Percentiles rank a stretch among this genome's conserved stretches.
Evolutionary conservation across 2,797 vertebrate species (phyloP).

Genomic region (Thunnus albacares): DNA sequence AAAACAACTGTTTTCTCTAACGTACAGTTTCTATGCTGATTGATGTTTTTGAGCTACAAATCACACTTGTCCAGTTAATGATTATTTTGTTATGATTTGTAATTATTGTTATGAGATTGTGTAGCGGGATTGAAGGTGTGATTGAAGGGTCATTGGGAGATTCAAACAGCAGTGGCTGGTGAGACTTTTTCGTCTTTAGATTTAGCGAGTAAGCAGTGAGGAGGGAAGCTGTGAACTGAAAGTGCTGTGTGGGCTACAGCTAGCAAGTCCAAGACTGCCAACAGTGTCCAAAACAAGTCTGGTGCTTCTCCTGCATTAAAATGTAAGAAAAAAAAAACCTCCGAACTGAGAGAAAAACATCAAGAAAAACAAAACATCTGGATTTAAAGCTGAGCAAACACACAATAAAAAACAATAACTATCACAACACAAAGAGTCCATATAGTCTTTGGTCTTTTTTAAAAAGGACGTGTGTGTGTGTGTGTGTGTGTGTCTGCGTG

Average conservation of each 20-base stretch:
- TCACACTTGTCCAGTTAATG: neutral
- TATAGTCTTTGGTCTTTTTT: slow-evolving; percentile 23
- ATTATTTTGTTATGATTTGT: neutral
- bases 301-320: slow-evolving; percentile 4
- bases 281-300: neutral
- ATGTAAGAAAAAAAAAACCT: neutral
- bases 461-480: neutral
- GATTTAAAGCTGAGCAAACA: slow-evolving; percentile 34
- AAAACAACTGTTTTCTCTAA: neutral
- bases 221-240: slow-evolving; percentile 9
- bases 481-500: slow-evolving; percentile 20
- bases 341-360: neutral
- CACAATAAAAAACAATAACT: neutral
- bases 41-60: neutral
- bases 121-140: neutral
- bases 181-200: neutral
- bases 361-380: slow-evolving; percentile 2
- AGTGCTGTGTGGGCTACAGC: neutral
- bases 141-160: neutral
- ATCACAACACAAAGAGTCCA: neutral
- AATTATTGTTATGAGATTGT: neutral
- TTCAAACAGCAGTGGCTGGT: neutral
- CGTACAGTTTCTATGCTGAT: neutral
- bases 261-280: neutral
- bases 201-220: slow-evolving; percentile 3